Evolutionary conservation across 2,113 vertebrate genomes (phyloP).

Genomic region (Oreotragus oreotragus): DNA sequence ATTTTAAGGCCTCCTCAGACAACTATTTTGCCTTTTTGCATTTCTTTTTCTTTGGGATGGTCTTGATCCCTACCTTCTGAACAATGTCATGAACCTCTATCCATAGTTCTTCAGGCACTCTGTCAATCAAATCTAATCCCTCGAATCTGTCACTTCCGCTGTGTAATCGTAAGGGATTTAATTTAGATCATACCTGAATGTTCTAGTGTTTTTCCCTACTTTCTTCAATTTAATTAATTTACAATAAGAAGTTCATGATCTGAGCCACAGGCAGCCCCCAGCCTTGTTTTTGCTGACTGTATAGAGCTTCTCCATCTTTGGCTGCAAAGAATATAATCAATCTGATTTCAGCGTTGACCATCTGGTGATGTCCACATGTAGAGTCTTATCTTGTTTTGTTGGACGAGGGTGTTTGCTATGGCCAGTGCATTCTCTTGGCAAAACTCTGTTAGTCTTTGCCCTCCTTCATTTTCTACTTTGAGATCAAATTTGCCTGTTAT

Average conservation of each 20-base stretch:
- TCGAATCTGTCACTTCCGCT: not conserved
- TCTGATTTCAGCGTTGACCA: not conserved
- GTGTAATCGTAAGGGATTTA: not conserved
- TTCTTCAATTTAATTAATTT: not conserved
- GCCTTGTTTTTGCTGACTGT: not conserved
- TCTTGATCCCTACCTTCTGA: not conserved
- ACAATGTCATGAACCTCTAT: not conserved
- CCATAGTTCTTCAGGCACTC: not conserved
- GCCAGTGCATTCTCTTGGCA: not conserved
- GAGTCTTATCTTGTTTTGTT: not conserved
- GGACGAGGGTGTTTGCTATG: not conserved
- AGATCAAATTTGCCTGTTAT: not conserved
- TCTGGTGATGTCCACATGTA: not conserved
- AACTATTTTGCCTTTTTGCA: not conserved
- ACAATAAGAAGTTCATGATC: not conserved
- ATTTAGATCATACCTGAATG: not conserved
- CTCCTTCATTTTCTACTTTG: not conserved
- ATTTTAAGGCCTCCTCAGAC: not conserved
- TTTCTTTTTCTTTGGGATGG: not conserved
- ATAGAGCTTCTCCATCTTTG: not conserved
- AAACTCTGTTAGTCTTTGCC: not conserved
- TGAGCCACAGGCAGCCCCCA: not conserved
- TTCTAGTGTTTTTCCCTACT: not conserved
- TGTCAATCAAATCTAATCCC: not conserved
- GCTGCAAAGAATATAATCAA: not conserved